A percentile compares a stretch with the other conserved stretches of the same genome.
Evolutionary conservation across 2,797 vertebrate genomes (phyloP).

Genomic region (Macrochelys suwanniensis): DNA sequence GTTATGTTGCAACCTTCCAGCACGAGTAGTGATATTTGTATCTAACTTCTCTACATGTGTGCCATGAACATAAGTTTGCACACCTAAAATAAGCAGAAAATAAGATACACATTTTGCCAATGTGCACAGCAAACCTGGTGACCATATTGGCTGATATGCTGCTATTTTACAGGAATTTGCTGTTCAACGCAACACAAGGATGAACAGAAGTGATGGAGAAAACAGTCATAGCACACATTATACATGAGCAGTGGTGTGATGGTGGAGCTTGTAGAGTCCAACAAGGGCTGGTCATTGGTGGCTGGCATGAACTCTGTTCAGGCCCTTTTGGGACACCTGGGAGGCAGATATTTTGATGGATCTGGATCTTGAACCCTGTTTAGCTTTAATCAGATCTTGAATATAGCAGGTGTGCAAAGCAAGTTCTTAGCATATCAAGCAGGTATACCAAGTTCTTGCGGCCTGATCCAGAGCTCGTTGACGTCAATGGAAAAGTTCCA

Average conservation of each 20-base stretch:
- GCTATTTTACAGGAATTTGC: no score
- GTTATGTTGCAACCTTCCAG: no score
- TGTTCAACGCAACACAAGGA: no score
- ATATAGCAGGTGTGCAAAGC: background rate
- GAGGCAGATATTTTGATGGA: background rate
- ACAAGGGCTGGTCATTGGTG: background rate
- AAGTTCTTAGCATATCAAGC: background rate
- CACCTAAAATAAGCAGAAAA: no score
- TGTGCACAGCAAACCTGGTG: no score
- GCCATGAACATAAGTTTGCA: no score
- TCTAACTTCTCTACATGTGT: no score
- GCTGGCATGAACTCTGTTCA: background rate
- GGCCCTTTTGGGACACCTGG: background rate
- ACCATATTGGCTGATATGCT: no score
- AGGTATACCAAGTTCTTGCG: background rate
- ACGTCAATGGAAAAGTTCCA: background rate
- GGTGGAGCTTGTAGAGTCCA: background rate
- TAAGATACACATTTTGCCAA: no score
- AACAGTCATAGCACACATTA: no score
- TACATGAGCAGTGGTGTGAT: background rate
- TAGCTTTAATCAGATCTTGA: background rate
- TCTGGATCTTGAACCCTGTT: background rate
- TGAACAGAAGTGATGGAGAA: no score
- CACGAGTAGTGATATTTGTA: no score
- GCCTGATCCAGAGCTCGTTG: background rate